Evolutionary conservation across 2,888 invertebrate genomes (phyloP).

Genomic region (Scaptomyza parva): DNA sequence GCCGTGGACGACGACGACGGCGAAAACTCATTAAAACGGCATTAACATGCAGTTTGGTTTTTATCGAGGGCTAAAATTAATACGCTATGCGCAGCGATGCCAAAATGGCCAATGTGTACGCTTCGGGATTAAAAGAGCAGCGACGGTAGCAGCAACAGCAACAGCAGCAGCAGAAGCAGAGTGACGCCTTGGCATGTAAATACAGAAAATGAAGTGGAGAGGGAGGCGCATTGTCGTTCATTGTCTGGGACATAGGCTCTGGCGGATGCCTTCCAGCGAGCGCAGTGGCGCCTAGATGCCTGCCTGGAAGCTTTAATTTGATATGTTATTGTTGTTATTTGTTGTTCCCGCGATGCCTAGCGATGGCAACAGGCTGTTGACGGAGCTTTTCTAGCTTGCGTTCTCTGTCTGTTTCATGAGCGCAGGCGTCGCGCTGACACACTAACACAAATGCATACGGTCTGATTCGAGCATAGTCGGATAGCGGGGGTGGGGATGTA

Average conservation of each 20-base stretch:
- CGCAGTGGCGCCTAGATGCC: conserved; percentile 55
- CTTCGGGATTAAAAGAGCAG: conserved; percentile 25
- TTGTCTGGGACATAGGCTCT: conserved; percentile 57
- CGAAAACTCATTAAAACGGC: conserved; percentile 68
- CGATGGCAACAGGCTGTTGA: conserved; percentile 68
- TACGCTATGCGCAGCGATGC: conserved; percentile 51
- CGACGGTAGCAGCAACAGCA: not conserved
- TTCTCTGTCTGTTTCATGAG: conserved; percentile 16
- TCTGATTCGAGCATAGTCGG: conserved; percentile 5
- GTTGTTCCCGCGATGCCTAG: conserved; percentile 38
- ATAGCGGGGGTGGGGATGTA: not conserved
- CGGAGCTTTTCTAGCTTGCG: conserved; percentile 37
- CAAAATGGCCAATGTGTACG: conserved; percentile 21
- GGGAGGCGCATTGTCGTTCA: conserved; percentile 47
- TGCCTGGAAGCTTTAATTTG: conserved; percentile 39
- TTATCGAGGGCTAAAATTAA: conserved; percentile 65
- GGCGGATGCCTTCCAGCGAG: conserved; percentile 59
- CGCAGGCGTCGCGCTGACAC: conserved; percentile 71
- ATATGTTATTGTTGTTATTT: conserved; percentile 1
- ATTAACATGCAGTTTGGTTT: conserved; percentile 69
- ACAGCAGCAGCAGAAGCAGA: conserved; percentile 3
- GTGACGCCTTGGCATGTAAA: conserved; percentile 31
- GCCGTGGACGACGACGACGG: conserved; percentile 31
- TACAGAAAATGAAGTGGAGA: conserved; percentile 35
- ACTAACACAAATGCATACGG: conserved; percentile 71